Evolutionary conservation across 2,888 invertebrate species (phyloP).

Genomic region (Tiphia femorata): DNA sequence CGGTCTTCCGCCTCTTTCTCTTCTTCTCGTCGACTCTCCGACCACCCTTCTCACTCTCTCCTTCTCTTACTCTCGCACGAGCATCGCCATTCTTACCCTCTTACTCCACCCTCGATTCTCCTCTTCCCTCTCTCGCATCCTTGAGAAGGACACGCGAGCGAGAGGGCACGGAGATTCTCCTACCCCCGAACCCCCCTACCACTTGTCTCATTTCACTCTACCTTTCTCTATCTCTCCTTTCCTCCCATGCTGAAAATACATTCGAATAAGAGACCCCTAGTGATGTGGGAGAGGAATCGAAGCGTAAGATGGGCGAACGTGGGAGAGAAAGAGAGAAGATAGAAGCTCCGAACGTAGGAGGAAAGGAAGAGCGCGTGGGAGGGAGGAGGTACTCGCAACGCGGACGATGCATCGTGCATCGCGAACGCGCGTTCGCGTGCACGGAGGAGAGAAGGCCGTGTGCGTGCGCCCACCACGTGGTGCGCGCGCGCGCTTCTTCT

Average conservation of each 20-base stretch:
- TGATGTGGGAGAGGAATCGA: conserved; percentile 25
- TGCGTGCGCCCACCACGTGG: conserved; percentile 5
- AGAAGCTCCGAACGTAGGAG: too few species aligned
- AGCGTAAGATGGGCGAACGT: neutral
- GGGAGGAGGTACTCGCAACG: conserved; percentile 31
- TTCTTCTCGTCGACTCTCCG: neutral
- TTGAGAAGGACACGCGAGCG: too few species aligned
- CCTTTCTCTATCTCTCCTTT: conserved; percentile 4
- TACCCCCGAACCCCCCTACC: too few species aligned
- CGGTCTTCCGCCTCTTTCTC: conserved; percentile 4
- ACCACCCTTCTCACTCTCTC: conserved; percentile 1
- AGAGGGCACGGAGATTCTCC: too few species aligned
- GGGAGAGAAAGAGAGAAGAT: conserved; percentile 11
- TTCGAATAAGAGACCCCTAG: conserved; percentile 41
- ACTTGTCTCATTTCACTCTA: conserved; percentile 13
- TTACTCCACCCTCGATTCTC: conserved; percentile 21
- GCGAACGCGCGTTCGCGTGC: conserved; percentile 21
- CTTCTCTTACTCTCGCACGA: neutral
- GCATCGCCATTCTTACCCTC: neutral
- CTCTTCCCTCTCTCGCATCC: conserved; percentile 5
- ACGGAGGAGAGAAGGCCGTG: conserved; percentile 7
- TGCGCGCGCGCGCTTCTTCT: conserved; percentile 12
- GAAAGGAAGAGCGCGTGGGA: conserved; percentile 17
- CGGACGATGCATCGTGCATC: conserved; percentile 29
- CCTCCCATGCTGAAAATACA: conserved; percentile 39